Percentiles rank a stretch among this genome's conserved stretches.
These are phyloP conservation scores for Alouatta palliata DNA, from an alignment of 2,113 vertebrate genomes.

Conservation along the genomic window DNA sequence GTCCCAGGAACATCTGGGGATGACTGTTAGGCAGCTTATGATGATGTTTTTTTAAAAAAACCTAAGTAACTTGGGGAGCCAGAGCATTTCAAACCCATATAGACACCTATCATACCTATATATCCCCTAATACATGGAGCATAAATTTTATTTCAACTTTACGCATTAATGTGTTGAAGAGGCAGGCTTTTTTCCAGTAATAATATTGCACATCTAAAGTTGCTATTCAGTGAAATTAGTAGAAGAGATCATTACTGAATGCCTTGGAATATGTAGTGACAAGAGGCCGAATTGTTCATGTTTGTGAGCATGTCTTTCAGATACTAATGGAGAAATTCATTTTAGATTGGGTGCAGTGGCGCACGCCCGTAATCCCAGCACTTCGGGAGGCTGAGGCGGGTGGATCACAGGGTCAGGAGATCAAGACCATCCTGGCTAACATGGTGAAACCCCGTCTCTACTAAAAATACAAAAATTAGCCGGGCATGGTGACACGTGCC, in stretches of 20 bases:
- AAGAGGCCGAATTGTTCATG: conserved; percentile 1
- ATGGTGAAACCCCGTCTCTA: no score
- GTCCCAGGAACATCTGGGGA: conserved; percentile 53
- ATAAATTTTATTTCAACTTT: conserved; percentile 48
- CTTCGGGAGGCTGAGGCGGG: no score
- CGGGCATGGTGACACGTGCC: no score
- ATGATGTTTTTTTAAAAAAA: conserved; percentile 71
- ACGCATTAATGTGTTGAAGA: conserved; percentile 48
- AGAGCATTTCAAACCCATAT: conserved; percentile 71
- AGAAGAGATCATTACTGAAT: background rate
- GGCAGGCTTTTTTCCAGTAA: conserved; percentile 43
- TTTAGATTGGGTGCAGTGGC: background rate
- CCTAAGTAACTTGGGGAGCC: conserved; percentile 72
- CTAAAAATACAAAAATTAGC: no score
- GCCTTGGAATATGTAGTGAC: conserved; percentile 2
- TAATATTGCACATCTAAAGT: conserved; percentile 30
- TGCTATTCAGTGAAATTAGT: conserved; percentile 43
- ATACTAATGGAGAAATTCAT: background rate
- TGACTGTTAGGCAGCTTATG: conserved; percentile 41
- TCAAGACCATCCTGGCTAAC: no score
- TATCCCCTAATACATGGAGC: conserved; percentile 45
- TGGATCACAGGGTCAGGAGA: no score
- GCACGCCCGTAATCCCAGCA: no score
- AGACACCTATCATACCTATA: conserved; percentile 36
- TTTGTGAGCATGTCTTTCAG: conserved; percentile 7